A percentile compares a stretch with the other conserved stretches of the same genome.
phyloP scores from a whole-genome alignment of 2,888 invertebrate genomes.

The Actias luna region DNA sequence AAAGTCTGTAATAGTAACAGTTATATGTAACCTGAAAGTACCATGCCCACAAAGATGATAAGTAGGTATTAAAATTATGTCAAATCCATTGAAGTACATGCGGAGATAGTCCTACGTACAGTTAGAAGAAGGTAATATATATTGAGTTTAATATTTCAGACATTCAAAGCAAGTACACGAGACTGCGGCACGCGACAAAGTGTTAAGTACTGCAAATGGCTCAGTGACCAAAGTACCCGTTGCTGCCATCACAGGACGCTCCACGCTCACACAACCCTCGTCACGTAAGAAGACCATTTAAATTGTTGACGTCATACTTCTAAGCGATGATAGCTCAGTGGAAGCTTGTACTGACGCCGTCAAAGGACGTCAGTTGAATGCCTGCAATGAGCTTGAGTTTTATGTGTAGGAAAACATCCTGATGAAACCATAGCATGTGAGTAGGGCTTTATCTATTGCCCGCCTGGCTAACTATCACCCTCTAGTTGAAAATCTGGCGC shows the following conservation, averaged over 20 bases:
- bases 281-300: slow-evolving; percentile 55
- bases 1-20: too few relatives aligned
- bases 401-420: too few relatives aligned
- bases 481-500: too few relatives aligned
- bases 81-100: background rate
- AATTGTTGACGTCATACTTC: background rate
- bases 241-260: slow-evolving; percentile 71
- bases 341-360: too few relatives aligned
- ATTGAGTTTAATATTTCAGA: slow-evolving; percentile 41
- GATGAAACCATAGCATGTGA: too few relatives aligned
- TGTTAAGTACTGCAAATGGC: slow-evolving; percentile 58
- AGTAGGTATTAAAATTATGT: background rate
- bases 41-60: too few relatives aligned
- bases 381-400: too few relatives aligned
- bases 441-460: too few relatives aligned
- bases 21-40: too few relatives aligned
- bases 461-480: too few relatives aligned
- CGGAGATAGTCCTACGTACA: background rate
- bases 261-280: slow-evolving; percentile 59
- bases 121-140: background rate
- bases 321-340: too few relatives aligned
- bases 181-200: slow-evolving; percentile 80
- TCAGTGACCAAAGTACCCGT: slow-evolving; percentile 68
- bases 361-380: too few relatives aligned
- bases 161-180: slow-evolving; percentile 84